Evolutionary conservation across 2,113 vertebrate genomes (phyloP).

Genomic region (Trichechus manatus): DNA sequence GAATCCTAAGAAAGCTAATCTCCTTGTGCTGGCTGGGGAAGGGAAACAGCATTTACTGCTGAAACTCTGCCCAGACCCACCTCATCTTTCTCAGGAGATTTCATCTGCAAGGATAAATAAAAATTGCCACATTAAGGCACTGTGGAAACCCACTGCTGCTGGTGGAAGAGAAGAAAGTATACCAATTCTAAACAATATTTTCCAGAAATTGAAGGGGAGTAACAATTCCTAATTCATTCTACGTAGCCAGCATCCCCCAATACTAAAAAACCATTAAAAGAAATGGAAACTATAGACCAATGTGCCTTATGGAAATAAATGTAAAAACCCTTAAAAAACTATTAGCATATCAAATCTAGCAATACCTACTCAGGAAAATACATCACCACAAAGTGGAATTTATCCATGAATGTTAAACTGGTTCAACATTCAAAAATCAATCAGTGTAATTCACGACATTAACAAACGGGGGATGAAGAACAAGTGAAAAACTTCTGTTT

Average conservation of each 20-base stretch:
- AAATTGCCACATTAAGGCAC: background rate
- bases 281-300: background rate
- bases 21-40: background rate
- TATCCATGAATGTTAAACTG: background rate
- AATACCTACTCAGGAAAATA: background rate
- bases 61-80: background rate
- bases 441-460: background rate
- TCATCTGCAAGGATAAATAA: background rate
- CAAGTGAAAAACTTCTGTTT: background rate
- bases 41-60: background rate
- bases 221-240: background rate
- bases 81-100: background rate
- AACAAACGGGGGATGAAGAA: background rate
- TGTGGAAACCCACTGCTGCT: background rate
- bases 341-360: constrained; percentile 22
- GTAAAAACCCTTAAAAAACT: background rate
- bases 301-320: background rate
- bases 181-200: background rate
- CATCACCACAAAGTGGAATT: background rate
- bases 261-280: background rate
- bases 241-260: background rate
- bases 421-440: background rate
- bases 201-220: background rate
- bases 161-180: background rate
- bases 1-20: background rate